phyloP scores from a whole-genome alignment of 1,140 invertebrate species.

The Centruroides sculpturatus region DNA sequence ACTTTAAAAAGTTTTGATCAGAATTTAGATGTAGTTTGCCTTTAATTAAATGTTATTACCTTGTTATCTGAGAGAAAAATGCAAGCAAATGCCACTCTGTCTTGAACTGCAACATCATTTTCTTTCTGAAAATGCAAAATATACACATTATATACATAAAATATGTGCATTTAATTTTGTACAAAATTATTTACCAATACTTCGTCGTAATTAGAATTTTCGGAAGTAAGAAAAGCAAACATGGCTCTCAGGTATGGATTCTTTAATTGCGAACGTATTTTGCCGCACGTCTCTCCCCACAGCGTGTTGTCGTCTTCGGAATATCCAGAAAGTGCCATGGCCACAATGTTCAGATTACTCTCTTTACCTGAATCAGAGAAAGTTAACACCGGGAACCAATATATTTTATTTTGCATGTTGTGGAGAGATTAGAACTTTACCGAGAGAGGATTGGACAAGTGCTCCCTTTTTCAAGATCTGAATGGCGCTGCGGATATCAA shows the following conservation, averaged over 20 bases:
- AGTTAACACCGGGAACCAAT: not conserved
- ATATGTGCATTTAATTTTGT: too few species aligned
- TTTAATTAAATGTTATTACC: conserved; percentile 18
- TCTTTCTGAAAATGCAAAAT: conserved; percentile 45
- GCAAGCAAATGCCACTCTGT: conserved; percentile 86
- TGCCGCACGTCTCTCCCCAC: conserved; percentile 63
- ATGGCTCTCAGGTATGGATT: conserved; percentile 83
- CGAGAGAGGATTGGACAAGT: too few species aligned
- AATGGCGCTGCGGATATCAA: conserved; percentile 66
- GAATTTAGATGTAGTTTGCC: too few species aligned
- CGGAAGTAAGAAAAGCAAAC: conserved; percentile 77
- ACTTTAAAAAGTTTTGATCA: too few species aligned
- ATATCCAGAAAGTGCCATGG: conserved; percentile 70
- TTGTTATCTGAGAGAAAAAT: conserved; percentile 69
- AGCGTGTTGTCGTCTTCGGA: conserved; percentile 40
- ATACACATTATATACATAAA: not conserved
- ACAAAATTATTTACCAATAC: conserved; percentile 48
- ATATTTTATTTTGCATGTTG: too few species aligned
- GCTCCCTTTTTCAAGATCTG: conserved; percentile 49
- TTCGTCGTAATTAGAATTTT: conserved; percentile 40
- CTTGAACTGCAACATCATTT: conserved; percentile 61
- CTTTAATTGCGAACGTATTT: conserved; percentile 49
- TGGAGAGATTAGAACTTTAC: too few species aligned
- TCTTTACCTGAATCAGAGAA: conserved; percentile 15
- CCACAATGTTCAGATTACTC: conserved; percentile 42